These are phyloP conservation scores for Trichoplusia ni DNA, from an alignment of 1,140 invertebrate species.

Conservation along the genomic window DNA sequence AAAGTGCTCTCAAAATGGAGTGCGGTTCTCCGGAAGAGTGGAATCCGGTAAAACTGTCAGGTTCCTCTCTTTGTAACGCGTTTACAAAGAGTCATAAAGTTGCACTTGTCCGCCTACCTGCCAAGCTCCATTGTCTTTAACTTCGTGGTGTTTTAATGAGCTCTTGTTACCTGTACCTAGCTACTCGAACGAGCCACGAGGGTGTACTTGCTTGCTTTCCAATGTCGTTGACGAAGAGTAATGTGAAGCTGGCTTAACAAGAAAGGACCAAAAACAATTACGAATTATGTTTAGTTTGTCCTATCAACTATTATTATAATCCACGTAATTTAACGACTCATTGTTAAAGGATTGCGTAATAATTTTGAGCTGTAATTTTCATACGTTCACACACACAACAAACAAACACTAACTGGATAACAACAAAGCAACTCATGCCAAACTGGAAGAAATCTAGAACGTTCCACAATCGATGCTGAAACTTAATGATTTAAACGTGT, in stretches of 20 bases:
- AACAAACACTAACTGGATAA: background rate
- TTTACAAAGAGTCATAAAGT: slow-evolving; percentile 21
- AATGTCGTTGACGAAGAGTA: too few species aligned
- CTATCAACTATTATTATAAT: slow-evolving; percentile 1
- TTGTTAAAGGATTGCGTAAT: slow-evolving; percentile 9
- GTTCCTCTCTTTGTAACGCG: slow-evolving; percentile 12
- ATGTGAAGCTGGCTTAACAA: too few species aligned
- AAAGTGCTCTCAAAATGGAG: slow-evolving; percentile 18
- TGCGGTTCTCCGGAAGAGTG: slow-evolving; percentile 19
- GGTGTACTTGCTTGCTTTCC: too few species aligned
- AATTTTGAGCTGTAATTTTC: background rate
- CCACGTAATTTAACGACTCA: slow-evolving; percentile 6
- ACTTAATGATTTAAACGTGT: slow-evolving; percentile 22
- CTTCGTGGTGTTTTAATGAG: slow-evolving; percentile 10
- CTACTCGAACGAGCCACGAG: too few species aligned
- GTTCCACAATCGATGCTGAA: slow-evolving; percentile 14
- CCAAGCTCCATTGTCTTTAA: background rate
- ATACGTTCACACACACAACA: slow-evolving; percentile 4
- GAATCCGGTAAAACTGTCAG: slow-evolving; percentile 19
- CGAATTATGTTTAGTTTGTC: background rate
- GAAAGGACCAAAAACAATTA: background rate
- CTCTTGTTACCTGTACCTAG: background rate
- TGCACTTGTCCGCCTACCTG: slow-evolving; percentile 18
- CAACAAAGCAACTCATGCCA: background rate
- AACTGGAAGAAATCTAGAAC: slow-evolving; percentile 2